Base-by-base conservation (phyloP, 2,113 vertebrate species). In the Mesocricetus auratus region DNA sequence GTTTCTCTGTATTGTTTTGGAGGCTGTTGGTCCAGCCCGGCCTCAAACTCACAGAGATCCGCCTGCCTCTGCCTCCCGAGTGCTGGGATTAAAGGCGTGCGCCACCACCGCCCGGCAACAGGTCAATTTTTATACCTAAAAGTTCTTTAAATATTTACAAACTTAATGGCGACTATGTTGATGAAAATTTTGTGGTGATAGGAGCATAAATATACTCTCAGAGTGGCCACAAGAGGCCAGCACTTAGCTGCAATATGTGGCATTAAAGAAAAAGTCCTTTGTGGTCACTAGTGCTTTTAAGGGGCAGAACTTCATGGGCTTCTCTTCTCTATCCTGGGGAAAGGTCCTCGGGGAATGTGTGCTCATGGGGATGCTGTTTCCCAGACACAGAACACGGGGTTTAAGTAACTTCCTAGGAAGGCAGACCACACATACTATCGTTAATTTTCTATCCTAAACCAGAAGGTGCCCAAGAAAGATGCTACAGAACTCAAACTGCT, bases 201-300 rank as follows among this genome's bases (percentile, higher is more conserved):
- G 79, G 39, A n/a, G 24, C 64, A 42, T 29, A 94, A 93, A 82
- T 33, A 64, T 74, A 82, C 78, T 79, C 36, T 95, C 31, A 68
- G 24, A 77, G 36, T 74, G 19, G 17, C 92, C 97, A 96, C 85
- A 36, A 95, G 97, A 96, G 95, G 96, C 74, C 96, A 98, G 96
- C 88, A 97, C 88, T 36, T 92, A 82, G 92, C 95, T 92, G 66
- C 36, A 88, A 4, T 91, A 93, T 91, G 71, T 89, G 21, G n/a
- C 53, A n/a, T 39, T 33, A 86, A 66, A 75, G 94, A 64, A 60
- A 69, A 39, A 73, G 39, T 39, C 73, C 42, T 74, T 90, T 64
- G 33, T 68, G 2, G 73, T 74, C 68, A 45, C 39, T 74, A 3
- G 62, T 68, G 15, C 42, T 83, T 92, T 12, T 16, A 66, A 56